Percentiles rank a stretch among this genome's conserved stretches.
Evolutionary conservation across 37 sponge, comb jelly and placozoan species (phyloP).

Genomic region (Crambe crambe): DNA sequence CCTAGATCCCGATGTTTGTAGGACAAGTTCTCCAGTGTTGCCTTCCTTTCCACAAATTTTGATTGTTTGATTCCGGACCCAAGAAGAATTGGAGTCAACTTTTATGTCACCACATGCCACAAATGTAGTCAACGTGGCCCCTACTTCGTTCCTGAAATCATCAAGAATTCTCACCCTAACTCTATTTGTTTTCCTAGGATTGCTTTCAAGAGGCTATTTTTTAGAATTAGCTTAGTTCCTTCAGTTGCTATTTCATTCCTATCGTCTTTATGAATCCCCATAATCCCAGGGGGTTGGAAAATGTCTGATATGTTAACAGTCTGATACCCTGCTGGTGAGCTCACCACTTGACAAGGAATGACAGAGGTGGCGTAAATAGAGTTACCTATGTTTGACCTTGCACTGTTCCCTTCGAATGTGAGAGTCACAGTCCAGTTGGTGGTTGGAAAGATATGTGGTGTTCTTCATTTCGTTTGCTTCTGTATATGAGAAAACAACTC

Average conservation of each 20-base stretch:
- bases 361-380: conserved; percentile 4
- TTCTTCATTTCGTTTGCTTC: neutral
- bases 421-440: conserved; percentile 1
- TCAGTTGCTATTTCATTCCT: conserved; percentile 1
- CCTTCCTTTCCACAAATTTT: neutral
- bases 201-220: neutral
- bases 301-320: neutral
- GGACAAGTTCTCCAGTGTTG: neutral
- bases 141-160: neutral
- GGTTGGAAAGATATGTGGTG: neutral
- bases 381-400: neutral
- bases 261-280: neutral
- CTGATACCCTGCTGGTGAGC: neutral
- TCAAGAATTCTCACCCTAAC: neutral
- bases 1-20: neutral
- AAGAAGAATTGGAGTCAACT: neutral
- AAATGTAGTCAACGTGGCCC: neutral
- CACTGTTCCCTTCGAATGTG: conserved; percentile 23
- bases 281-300: neutral
- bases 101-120: neutral
- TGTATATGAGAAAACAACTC: conserved; percentile 33
- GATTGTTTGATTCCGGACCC: neutral
- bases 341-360: neutral
- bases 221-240: neutral
- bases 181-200: conserved; percentile 9